A percentile compares a stretch with the other conserved stretches of the same genome.
These are phyloP conservation scores for Pelusios castaneus DNA, from an alignment of 2,113 vertebrate genomes.

Conservation along the genomic window DNA sequence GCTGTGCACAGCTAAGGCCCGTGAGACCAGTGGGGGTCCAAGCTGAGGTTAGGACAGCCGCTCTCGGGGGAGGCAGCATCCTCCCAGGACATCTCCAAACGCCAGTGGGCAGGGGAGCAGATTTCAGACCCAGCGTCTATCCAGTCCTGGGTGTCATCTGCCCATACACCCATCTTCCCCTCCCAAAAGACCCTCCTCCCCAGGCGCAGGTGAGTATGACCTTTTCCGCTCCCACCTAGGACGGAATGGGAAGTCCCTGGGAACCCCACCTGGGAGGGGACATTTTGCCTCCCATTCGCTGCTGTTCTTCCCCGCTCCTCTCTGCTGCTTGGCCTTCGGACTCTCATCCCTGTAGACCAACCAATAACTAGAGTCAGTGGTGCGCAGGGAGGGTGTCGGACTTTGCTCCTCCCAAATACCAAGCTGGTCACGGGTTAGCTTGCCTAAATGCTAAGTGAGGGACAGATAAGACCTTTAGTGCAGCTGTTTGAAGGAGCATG, in stretches of 20 bases:
- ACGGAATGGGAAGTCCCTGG: neutral
- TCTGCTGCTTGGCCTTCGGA: neutral
- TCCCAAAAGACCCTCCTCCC: neutral
- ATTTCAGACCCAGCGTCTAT: neutral
- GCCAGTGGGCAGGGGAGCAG: neutral
- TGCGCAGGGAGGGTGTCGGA: neutral
- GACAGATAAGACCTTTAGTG: neutral
- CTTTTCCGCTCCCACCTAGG: neutral
- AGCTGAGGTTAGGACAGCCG: neutral
- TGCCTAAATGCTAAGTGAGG: neutral
- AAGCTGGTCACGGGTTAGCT: neutral
- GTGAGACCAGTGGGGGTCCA: neutral
- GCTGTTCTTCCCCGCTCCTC: no score
- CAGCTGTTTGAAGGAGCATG: neutral
- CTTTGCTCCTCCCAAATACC: neutral
- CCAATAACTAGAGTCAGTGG: neutral
- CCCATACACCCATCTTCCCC: neutral
- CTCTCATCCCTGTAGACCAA: neutral
- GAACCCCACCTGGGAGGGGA: neutral
- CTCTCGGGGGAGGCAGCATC: neutral
- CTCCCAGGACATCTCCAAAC: neutral
- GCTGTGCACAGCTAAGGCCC: neutral
- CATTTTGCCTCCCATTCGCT: neutral
- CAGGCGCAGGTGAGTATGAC: neutral
- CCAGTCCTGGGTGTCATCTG: neutral